Conservation (phyloP, 2,888 invertebrate genomes). For the Charanyca ferruginea region DNA sequence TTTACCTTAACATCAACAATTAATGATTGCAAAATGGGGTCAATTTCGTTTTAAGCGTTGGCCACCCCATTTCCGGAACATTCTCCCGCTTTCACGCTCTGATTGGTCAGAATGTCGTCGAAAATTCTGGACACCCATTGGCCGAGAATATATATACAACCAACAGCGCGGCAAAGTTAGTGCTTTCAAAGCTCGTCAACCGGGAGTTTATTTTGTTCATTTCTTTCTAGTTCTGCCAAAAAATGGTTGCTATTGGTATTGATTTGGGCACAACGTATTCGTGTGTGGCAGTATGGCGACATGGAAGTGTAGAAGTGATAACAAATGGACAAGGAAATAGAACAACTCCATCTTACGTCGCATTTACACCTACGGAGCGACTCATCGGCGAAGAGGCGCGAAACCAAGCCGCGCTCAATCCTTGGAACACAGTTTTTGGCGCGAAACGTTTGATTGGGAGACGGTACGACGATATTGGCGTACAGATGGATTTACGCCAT, state of each 20-base stretch:
- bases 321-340: conserved; percentile 79
- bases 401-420: conserved; percentile 77
- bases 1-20: not conserved
- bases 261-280: conserved; percentile 83
- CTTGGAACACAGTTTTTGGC: conserved; percentile 80
- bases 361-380: conserved; percentile 77
- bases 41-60: conserved; percentile 51
- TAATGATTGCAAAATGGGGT: conserved; percentile 4
- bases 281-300: conserved; percentile 81
- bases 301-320: conserved; percentile 79
- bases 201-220: conserved; percentile 2
- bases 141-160: conserved; percentile 76
- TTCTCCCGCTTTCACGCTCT: conserved; percentile 62
- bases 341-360: conserved; percentile 81
- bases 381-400: conserved; percentile 82
- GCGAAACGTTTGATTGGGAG: conserved; percentile 81
- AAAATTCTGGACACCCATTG: conserved; percentile 77
- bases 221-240: conserved; percentile 14
- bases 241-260: conserved; percentile 83
- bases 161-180: conserved; percentile 63
- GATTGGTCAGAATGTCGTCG: conserved; percentile 76
- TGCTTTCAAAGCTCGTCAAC: conserved; percentile 58
- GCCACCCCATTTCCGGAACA: conserved; percentile 76
- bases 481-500: conserved; percentile 79
- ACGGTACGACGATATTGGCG: conserved; percentile 77